A percentile compares a stretch with the other conserved stretches of the same genome.
Conservation (phyloP, 2,113 vertebrate genomes). For the Triplophysa dalaica region DNA sequence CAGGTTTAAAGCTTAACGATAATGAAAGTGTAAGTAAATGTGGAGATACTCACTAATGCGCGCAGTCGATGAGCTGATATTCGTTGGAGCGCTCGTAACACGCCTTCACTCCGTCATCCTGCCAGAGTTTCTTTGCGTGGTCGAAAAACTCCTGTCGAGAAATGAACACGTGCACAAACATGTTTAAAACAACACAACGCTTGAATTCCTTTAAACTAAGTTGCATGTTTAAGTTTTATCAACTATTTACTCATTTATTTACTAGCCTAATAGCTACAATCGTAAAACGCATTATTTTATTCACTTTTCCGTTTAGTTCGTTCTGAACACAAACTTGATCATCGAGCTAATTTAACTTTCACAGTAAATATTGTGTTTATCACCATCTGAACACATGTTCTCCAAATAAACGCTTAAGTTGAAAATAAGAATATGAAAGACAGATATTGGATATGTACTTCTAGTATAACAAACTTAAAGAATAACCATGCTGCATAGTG, state of each 20-base stretch:
- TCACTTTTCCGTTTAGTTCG: too few species aligned
- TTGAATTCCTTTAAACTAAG: not conserved
- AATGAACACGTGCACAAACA: not conserved
- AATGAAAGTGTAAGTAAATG: too few species aligned
- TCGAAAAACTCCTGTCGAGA: constrained; percentile 95
- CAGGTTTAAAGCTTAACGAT: too few species aligned
- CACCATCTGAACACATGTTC: not conserved
- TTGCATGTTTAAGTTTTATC: not conserved
- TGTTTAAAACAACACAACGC: not conserved
- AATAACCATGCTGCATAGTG: too few species aligned
- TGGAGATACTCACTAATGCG: constrained; percentile 90
- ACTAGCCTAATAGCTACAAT: too few species aligned
- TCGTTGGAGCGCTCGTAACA: constrained; percentile 98
- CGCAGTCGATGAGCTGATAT: constrained; percentile 98
- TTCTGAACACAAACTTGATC: too few species aligned
- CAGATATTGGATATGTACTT: too few species aligned
- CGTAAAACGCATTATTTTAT: too few species aligned
- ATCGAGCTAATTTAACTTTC: too few species aligned
- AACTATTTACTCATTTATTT: not conserved
- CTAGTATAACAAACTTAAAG: too few species aligned
- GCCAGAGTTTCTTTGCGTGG: constrained; percentile 98
- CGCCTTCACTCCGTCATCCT: constrained; percentile 95
- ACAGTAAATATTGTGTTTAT: not conserved
- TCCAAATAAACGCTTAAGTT: not conserved
- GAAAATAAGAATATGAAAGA: too few species aligned